Base-by-base conservation (phyloP, 2,113 vertebrate genomes). In the Numenius arquata region DNA sequence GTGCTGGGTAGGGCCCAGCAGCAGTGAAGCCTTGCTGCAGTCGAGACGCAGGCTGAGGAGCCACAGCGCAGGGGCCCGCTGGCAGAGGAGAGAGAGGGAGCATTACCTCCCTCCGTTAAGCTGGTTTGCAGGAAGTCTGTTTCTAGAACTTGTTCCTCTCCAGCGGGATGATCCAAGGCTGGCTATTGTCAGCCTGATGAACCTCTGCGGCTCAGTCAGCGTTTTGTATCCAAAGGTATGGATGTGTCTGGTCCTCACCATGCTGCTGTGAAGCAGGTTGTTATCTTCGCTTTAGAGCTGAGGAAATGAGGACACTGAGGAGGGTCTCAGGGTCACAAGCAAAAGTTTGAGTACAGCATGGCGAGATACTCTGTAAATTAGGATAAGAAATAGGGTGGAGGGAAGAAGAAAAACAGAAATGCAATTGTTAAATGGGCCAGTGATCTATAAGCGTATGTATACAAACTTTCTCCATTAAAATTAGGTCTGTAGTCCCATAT, bases 231-330 rank as follows among this genome's bases (percentile, higher is more conserved):
- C 48, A 50, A 32, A 41, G 36, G 20, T 62, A 6, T 0, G 3
- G 63, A 16, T 13, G 2, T 0, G 2, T 26, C 70, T 63, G 62
- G n/a, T 67, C 48, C 34, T 77, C 15, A 5, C 12, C 2, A 1
- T 19, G n/a, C 47, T 56, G n/a, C 34, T 72, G 26, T 2, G 5
- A 27, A 88, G 70, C 12, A 56, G 15, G 10, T 56, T 16, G 62
- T 71, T 41, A 19, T 12, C 29, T 52, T 20, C 0, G 6, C 29
- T 34, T 63, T 40, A 61, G 9, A 52, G 40, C 25, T 47, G 59
- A 38, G n/a, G 63, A 61, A 9, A 50, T 13, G 27, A 75, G 74
- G 47, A 38, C 47, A 3, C 14, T 20, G 59, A 7, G 32, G 5
- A 5, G 12, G 15, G 15, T 30, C 66, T 87, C 0, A 1, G 61